Evolutionary conservation across 2,113 vertebrate species (phyloP), one percentile per base, ranked within the genome.

Genomic region (Lamprotornis superbus): DNA sequence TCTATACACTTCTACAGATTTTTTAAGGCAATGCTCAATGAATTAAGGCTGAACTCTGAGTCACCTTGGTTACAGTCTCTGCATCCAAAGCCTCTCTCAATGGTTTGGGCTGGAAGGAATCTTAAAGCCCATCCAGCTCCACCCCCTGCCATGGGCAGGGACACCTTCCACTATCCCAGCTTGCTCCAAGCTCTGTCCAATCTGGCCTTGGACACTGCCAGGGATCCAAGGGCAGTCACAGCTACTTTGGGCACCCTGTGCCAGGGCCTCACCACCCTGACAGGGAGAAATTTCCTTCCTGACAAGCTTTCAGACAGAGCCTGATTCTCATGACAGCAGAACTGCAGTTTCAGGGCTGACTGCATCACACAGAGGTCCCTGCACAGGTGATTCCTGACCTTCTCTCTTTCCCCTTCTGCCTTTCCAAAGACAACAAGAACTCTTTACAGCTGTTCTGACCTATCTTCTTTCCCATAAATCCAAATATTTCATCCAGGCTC

Each of bases 121-220:
- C 14, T 35, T 4, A 49, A 23, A 61, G 55, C 11, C 10, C 40
- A 69, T 7, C 10, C 61, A n/a, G 28, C 30, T 0, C 46, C 68
- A 67, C 9, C 6, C 33, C 7, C 33, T 75, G 61, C 13, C 61
- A n/a, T 1, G 13, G 60, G 16, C 61, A 82, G 60, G 23, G 46
- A 75, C 61, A 83, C 61, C 17, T 83, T 5, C n/a, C 47, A 47
- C 14, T 8, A 0, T 0, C 30, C 61, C 78, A 89, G 61, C 0
- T 0, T 27, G 63, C 40, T 61, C 70, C 55, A 37, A 81, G 27
- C 27, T 31, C 31, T 0, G 0, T 57, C 35, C 76, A 69, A 0
- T 11, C n/a, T 27, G n/a, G 55, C n/a, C 61, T 76, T 8, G 70
- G 55, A 5, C 47, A 61, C 21, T 47, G 0, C 20, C 61, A 76